Percentiles rank a stretch among this genome's conserved stretches.
Conservation (phyloP, 2,888 invertebrate species). For the Oscheius onirici region DNA sequence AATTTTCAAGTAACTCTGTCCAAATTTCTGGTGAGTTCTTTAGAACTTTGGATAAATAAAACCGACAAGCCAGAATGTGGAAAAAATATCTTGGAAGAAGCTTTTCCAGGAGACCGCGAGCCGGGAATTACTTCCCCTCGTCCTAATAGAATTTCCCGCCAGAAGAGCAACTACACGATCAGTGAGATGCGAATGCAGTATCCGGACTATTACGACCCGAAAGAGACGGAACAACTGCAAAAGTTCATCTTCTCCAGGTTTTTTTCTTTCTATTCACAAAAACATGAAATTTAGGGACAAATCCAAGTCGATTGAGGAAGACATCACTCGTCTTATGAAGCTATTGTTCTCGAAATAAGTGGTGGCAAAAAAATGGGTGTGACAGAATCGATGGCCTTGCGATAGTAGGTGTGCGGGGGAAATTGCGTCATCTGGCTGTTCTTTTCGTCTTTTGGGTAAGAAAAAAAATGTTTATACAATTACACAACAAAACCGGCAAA, state of each 20-base stretch:
- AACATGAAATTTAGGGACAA: not conserved
- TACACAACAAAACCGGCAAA: too few relatives aligned
- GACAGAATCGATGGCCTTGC: not conserved
- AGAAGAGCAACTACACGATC: slow-evolving; percentile 31
- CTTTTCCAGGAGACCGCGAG: slow-evolving; percentile 11
- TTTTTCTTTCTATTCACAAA: not conserved
- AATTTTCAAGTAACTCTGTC: too few relatives aligned
- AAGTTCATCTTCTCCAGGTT: slow-evolving; percentile 27
- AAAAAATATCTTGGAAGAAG: too few relatives aligned
- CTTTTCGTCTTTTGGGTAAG: too few relatives aligned
- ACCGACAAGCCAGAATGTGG: not conserved
- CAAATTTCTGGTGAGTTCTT: too few relatives aligned
- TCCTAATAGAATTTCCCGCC: slow-evolving; percentile 15
- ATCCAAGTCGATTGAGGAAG: slow-evolving; percentile 14
- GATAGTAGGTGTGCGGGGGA: too few relatives aligned
- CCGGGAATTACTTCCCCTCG: slow-evolving; percentile 26
- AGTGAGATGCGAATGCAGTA: slow-evolving; percentile 22
- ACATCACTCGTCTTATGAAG: slow-evolving; percentile 22
- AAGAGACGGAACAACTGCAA: slow-evolving; percentile 24
- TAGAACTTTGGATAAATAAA: not conserved
- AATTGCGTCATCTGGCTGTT: too few relatives aligned
- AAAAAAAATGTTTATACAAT: too few relatives aligned
- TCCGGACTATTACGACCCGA: slow-evolving; percentile 15
- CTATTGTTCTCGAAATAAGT: not conserved
- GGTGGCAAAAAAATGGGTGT: not conserved